Conservation (phyloP, 1,140 invertebrate genomes). For the Brachionus paranguensis region DNA sequence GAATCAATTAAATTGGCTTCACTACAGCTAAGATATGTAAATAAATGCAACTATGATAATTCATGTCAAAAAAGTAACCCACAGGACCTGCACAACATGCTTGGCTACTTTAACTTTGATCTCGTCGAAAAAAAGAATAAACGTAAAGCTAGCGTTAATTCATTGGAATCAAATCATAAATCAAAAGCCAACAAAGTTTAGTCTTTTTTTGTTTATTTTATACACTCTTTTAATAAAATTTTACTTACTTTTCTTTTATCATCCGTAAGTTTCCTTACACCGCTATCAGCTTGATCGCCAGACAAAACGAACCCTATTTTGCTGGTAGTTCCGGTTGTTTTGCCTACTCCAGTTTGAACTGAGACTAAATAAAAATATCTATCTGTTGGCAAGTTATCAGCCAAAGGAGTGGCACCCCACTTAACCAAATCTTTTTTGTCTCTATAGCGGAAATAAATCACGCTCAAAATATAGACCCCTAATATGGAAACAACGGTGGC, state of each 20-base stretch:
- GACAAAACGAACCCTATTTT: constrained; percentile 52
- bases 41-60: neutral
- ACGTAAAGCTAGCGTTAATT: constrained; percentile 11
- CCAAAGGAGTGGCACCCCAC: constrained; percentile 53
- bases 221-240: neutral
- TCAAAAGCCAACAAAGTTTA: constrained; percentile 3
- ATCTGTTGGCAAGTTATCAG: constrained; percentile 54
- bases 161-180: neutral
- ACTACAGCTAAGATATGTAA: neutral
- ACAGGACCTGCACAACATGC: neutral
- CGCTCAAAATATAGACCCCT: constrained; percentile 53
- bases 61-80: neutral
- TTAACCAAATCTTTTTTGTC: constrained; percentile 57
- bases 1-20: neutral
- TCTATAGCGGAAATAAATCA: constrained; percentile 57
- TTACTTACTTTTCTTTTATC: constrained; percentile 45
- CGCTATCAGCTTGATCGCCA: constrained; percentile 51
- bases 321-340: constrained; percentile 50
- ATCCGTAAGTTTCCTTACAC: constrained; percentile 49
- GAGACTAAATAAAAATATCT: constrained; percentile 53
- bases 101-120: neutral
- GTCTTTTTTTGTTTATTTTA: neutral
- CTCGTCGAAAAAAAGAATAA: neutral
- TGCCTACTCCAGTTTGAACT: constrained; percentile 51
- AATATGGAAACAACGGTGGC: constrained; percentile 57